Evolutionary conservation across 2,888 invertebrate species (phyloP).

Genomic region (Cryptocephalus primarius): DNA sequence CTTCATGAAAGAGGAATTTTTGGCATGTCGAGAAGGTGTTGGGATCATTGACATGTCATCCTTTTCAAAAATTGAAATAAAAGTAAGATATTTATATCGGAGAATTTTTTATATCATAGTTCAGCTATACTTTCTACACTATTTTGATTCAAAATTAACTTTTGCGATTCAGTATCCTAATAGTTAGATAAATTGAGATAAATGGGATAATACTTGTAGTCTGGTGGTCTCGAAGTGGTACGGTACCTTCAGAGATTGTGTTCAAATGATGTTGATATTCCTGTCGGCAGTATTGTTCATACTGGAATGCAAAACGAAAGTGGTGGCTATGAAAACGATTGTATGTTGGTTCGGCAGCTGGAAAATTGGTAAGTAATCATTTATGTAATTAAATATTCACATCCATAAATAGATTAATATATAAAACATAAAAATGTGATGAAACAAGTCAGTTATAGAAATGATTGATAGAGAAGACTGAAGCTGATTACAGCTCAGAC

Average conservation of each 20-base stretch:
- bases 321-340: conserved; percentile 64
- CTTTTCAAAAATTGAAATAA: conserved; percentile 64
- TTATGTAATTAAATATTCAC: neutral
- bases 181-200: too few relatives aligned
- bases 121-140: too few relatives aligned
- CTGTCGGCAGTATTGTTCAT: conserved; percentile 52
- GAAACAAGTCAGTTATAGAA: too few relatives aligned
- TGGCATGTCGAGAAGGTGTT: conserved; percentile 64
- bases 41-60: conserved; percentile 71
- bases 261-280: conserved; percentile 54
- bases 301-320: conserved; percentile 61
- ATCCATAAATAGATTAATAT: too few relatives aligned
- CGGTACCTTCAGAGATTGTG: conserved; percentile 54
- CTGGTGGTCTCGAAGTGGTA: conserved; percentile 47
- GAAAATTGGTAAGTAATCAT: conserved; percentile 41
- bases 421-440: too few relatives aligned
- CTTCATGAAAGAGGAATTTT: conserved; percentile 57
- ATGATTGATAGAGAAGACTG: too few relatives aligned
- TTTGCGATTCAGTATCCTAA: too few relatives aligned
- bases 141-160: too few relatives aligned
- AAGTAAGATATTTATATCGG: conserved; percentile 35
- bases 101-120: too few relatives aligned
- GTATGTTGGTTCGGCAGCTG: conserved; percentile 52
- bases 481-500: too few relatives aligned
- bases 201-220: conserved; percentile 32